Evolutionary conservation across 1,140 invertebrate species (phyloP).

Genomic region (Pseudomyrmex concolor): DNA sequence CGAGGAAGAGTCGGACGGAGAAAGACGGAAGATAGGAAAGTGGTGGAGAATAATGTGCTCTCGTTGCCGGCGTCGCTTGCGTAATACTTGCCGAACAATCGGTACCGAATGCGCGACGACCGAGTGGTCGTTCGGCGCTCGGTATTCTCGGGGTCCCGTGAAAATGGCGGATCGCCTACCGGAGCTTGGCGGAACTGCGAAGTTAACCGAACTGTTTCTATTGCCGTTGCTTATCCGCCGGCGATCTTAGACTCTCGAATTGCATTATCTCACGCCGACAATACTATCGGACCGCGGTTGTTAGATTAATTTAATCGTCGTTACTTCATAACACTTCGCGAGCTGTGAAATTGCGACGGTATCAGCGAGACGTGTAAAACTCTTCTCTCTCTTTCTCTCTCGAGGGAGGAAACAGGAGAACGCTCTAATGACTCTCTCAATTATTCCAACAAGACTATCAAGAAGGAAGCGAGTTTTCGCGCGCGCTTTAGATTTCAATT

Average conservation of each 20-base stretch:
- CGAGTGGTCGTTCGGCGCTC: slow-evolving; percentile 17
- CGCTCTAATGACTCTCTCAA: slow-evolving; percentile 28
- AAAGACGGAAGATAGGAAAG: background rate
- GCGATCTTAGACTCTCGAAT: slow-evolving; percentile 41
- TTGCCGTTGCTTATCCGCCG: slow-evolving; percentile 52
- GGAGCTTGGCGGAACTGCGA: background rate
- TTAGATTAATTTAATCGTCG: slow-evolving; percentile 60
- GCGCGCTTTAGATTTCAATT: slow-evolving; percentile 38
- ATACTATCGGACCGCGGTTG: slow-evolving; percentile 34
- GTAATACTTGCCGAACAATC: slow-evolving; percentile 65
- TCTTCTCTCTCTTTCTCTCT: background rate
- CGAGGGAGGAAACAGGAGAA: background rate
- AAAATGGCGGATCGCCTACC: slow-evolving; percentile 29
- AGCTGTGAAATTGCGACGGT: background rate
- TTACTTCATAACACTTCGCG: slow-evolving; percentile 35
- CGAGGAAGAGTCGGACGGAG: background rate
- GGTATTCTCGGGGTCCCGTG: slow-evolving; percentile 26
- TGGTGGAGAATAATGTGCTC: slow-evolving; percentile 41
- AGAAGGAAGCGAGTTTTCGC: background rate
- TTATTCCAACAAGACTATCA: slow-evolving; percentile 14
- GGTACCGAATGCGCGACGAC: slow-evolving; percentile 39
- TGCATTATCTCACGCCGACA: slow-evolving; percentile 41
- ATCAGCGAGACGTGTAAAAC: background rate
- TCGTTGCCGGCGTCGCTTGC: background rate
- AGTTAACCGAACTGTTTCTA: slow-evolving; percentile 39